phyloP scores from a whole-genome alignment of 2,888 invertebrate genomes.

The Ephialtes manifestator region DNA sequence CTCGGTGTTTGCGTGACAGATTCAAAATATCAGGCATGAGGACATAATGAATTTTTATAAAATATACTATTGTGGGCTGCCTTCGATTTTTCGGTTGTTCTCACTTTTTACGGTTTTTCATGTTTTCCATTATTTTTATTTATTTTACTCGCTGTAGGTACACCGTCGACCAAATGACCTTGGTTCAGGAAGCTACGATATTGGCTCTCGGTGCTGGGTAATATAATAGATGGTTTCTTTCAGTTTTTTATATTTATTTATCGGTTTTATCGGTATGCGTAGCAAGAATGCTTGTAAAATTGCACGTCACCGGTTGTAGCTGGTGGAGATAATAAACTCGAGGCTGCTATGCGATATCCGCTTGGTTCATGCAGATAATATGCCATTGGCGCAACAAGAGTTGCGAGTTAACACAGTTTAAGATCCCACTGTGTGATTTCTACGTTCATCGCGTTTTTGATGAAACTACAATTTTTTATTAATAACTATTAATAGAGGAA shows the following conservation, averaged over 20 bases:
- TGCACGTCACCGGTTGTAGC: slow-evolving; percentile 27
- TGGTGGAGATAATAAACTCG: slow-evolving; percentile 20
- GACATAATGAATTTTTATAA: slow-evolving; percentile 1
- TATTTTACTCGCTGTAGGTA: slow-evolving; percentile 78
- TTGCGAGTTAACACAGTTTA: too few species aligned
- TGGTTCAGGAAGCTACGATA: slow-evolving; percentile 84
- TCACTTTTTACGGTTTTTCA: not conserved
- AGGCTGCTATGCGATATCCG: not conserved
- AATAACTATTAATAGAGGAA: too few species aligned
- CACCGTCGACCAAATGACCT: slow-evolving; percentile 82
- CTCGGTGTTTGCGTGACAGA: not conserved
- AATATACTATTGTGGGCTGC: slow-evolving; percentile 18
- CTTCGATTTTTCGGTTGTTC: not conserved
- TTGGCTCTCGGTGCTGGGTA: slow-evolving; percentile 85
- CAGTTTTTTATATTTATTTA: slow-evolving; percentile 32
- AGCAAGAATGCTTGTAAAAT: slow-evolving; percentile 15
- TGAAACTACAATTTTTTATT: too few species aligned
- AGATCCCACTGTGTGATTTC: too few species aligned
- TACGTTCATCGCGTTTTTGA: too few species aligned
- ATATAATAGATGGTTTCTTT: slow-evolving; percentile 71
- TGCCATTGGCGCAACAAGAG: not conserved
- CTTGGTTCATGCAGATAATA: slow-evolving; percentile 9
- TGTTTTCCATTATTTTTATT: slow-evolving; percentile 40
- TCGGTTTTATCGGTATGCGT: slow-evolving; percentile 2
- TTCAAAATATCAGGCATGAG: not conserved